These are phyloP conservation scores for Phallusia fumigata DNA, from an alignment of 23 tunicate genomes.

Conservation along the genomic window DNA sequence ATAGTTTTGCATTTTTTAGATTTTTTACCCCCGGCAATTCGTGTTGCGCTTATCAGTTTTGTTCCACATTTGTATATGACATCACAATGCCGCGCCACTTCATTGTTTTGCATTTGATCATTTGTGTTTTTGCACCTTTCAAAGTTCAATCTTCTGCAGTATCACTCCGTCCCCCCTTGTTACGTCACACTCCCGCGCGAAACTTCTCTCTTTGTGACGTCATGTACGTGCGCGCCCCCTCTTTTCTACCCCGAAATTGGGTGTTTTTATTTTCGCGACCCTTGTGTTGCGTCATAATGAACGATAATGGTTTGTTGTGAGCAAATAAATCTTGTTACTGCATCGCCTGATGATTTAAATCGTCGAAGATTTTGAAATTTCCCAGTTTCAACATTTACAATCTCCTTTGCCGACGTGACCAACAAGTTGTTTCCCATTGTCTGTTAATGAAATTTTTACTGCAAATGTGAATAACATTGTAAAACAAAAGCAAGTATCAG, in stretches of 20 bases:
- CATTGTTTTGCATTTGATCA: constrained; percentile 12
- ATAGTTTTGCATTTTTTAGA: not conserved
- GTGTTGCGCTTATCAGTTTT: constrained; percentile 8
- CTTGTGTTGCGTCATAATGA: constrained; percentile 2
- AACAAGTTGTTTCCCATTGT: no score
- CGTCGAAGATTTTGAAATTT: no score
- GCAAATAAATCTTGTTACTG: constrained; percentile 14
- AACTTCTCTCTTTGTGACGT: not conserved
- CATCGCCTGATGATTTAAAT: not conserved
- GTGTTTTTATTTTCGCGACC: not conserved
- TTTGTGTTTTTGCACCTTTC: not conserved
- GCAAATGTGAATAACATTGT: no score
- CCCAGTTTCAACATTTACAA: no score
- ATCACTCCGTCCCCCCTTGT: constrained; percentile 14
- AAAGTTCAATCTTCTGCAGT: constrained; percentile 6
- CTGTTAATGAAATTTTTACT: no score
- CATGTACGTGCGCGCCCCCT: not conserved
- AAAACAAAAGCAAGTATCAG: no score
- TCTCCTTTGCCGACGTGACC: no score
- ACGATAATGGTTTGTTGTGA: constrained; percentile 12
- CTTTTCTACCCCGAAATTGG: not conserved
- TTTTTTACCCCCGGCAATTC: constrained; percentile 6
- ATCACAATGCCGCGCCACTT: constrained; percentile 14
- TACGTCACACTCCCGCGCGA: constrained; percentile 3
- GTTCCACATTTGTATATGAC: constrained; percentile 13